These are phyloP conservation scores for Muscidifurax raptorellus DNA, from an alignment of 1,140 invertebrate genomes.

Conservation along the genomic window DNA sequence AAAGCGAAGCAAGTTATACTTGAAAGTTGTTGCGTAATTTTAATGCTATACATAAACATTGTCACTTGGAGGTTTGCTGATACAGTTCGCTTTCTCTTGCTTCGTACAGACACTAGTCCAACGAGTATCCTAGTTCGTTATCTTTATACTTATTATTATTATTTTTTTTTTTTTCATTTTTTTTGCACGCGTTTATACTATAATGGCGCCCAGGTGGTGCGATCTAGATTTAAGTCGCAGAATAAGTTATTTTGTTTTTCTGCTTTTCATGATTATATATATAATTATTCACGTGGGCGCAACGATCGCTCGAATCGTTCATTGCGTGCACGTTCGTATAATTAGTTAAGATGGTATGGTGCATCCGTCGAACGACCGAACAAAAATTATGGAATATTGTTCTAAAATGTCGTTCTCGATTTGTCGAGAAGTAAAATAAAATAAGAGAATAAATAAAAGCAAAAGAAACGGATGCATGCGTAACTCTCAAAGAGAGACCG, in stretches of 20 bases:
- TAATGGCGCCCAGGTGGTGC: slow-evolving; percentile 52
- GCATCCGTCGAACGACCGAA: slow-evolving; percentile 43
- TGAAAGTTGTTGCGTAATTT: slow-evolving; percentile 40
- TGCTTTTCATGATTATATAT: slow-evolving; percentile 35
- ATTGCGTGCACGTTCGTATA: slow-evolving; percentile 26
- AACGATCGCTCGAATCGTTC: slow-evolving; percentile 29
- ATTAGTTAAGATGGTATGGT: slow-evolving; percentile 10
- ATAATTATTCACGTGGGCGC: not conserved
- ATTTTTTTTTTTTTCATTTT: slow-evolving; percentile 55
- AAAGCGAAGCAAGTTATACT: slow-evolving; percentile 35
- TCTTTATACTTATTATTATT: slow-evolving; percentile 6
- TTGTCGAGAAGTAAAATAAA: slow-evolving; percentile 39
- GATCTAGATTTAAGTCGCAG: slow-evolving; percentile 58
- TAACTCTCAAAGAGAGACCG: slow-evolving; percentile 40
- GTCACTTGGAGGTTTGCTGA: slow-evolving; percentile 37
- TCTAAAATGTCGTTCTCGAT: slow-evolving; percentile 44
- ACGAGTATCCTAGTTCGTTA: slow-evolving; percentile 52
- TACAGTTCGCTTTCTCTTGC: slow-evolving; percentile 44
- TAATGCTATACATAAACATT: slow-evolving; percentile 40
- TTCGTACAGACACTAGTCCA: slow-evolving; percentile 53
- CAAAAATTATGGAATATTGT: slow-evolving; percentile 31
- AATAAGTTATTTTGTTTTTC: slow-evolving; percentile 50
- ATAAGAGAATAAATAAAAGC: not conserved
- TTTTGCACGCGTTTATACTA: slow-evolving; percentile 53
- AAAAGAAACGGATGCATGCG: slow-evolving; percentile 15